Base-by-base conservation (phyloP, 2,797 vertebrate genomes). In the Pitangus sulphuratus region DNA sequence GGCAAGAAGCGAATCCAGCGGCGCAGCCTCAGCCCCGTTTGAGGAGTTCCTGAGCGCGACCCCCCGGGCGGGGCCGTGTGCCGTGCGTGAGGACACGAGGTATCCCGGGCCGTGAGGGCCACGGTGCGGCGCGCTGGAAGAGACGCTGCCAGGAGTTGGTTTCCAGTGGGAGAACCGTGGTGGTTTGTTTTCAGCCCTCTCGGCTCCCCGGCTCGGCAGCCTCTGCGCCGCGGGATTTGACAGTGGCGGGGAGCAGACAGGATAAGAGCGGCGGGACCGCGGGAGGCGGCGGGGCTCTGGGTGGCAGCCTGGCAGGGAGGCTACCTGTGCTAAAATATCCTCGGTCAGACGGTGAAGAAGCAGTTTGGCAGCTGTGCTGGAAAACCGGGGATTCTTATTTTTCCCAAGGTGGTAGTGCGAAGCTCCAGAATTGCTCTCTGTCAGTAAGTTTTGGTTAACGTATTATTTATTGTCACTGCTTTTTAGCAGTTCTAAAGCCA, bases 91-190 rank as follows among this genome's bases (percentile, higher is more conserved):
- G 68, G 31, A 44, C 39, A 17, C 3, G 13, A 24, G 57, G 68
- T 40, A 7, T 19, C 9, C 15, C 11, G 8, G 28, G 30, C 37
- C 22, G 3, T 17, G 60, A 15, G 48, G 61, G 35, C 12, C 22
- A 0, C 1, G 14, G 21, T 6, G 15, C 12, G 6, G 18, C 5
- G n/a, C 61, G 39, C 33, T 6, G 45, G 1, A 17, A 1, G 20
- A 3, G 37, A 25, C 12, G 48, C 60, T 3, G 64, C 31, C 42
- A 0, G 8, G 14, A 8, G 5, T 6, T 7, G 2, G 12, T 13
- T 18, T 19, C 12, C 50, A 7, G 1, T 3, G 91, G 31, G 13
- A 37, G 65, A 37, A 11, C 19, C 12, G 5, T 7, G 21, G 25
- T 5, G 25, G 16, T 2, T 15, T 61, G 25, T 7, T 6, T 25